Evolutionary conservation across 2,113 vertebrate genomes (phyloP).

Genomic region (Callaeas wilsoni): DNA sequence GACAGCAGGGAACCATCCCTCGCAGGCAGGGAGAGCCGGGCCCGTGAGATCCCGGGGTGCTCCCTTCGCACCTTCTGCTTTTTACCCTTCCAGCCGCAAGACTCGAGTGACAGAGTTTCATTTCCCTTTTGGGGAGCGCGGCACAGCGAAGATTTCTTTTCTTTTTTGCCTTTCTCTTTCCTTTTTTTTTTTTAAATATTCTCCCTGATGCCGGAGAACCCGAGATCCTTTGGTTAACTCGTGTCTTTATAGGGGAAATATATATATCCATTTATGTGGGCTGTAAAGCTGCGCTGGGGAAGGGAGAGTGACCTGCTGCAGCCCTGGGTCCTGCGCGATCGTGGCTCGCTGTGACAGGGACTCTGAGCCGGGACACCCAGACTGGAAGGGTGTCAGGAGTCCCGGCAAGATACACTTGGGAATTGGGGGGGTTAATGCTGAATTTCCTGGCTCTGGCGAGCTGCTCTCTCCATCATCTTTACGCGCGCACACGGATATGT

Average conservation of each 20-base stretch:
- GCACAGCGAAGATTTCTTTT: not conserved
- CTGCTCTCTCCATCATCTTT: constrained; percentile 44
- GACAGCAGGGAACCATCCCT: not conserved
- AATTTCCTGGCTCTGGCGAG: not conserved
- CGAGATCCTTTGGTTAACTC: not conserved
- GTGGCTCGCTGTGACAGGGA: not conserved
- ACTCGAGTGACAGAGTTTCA: fast-evolving
- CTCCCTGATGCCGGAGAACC: not conserved
- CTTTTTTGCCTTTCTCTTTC: fast-evolving
- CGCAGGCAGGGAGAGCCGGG: fast-evolving
- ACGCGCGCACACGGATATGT: not conserved
- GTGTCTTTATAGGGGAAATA: constrained; percentile 34
- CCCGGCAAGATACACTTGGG: fast-evolving
- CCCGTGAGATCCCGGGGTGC: fast-evolving
- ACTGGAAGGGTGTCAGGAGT: not conserved
- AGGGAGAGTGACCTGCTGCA: not conserved
- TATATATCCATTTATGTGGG: constrained; percentile 30
- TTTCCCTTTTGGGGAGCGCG: fast-evolving
- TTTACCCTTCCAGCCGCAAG: not conserved
- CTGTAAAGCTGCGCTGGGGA: not conserved
- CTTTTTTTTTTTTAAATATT: not conserved
- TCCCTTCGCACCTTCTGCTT: fast-evolving
- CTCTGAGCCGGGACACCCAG: not conserved
- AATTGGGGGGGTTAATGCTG: not conserved
- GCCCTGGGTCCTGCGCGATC: fast-evolving